phyloP scores from a whole-genome alignment of 2,797 vertebrate species.

The Sandelia bainsii region DNA sequence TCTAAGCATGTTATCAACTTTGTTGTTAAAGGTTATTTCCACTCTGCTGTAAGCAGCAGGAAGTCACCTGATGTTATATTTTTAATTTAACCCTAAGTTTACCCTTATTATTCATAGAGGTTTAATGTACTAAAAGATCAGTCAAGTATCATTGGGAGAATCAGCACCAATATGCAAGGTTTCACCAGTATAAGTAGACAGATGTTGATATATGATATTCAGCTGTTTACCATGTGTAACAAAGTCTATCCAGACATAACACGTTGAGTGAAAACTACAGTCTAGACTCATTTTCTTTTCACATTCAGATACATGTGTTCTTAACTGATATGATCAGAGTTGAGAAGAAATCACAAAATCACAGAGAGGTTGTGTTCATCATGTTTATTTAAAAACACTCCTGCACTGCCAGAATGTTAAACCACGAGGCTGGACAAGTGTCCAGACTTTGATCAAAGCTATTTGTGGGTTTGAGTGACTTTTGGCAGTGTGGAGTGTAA shows the following conservation, averaged over 20 bases:
- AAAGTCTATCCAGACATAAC: not conserved
- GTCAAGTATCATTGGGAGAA: not conserved
- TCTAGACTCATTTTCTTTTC: not conserved
- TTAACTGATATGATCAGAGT: conserved; percentile 8
- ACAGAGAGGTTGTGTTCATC: conserved; percentile 3
- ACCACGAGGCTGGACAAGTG: not conserved
- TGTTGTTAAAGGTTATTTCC: too few relatives aligned
- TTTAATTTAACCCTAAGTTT: too few relatives aligned
- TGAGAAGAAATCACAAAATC: conserved; percentile 15
- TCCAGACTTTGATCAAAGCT: conserved; percentile 12
- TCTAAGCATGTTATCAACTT: too few relatives aligned
- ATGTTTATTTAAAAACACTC: not conserved
- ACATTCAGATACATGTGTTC: not conserved
- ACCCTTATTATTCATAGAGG: too few relatives aligned
- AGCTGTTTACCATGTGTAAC: not conserved
- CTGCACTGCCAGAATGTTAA: conserved; percentile 9
- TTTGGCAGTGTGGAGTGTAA: not conserved
- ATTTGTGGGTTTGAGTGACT: not conserved
- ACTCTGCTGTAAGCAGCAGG: too few relatives aligned
- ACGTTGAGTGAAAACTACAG: not conserved
- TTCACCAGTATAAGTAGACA: not conserved
- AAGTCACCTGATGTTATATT: too few relatives aligned
- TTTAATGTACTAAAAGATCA: too few relatives aligned
- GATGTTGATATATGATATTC: not conserved
- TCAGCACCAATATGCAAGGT: not conserved